A percentile compares a stretch with the other conserved stretches of the same genome.
phyloP scores from a whole-genome alignment of 2,113 vertebrate species.

The Tragelaphus scriptus region DNA sequence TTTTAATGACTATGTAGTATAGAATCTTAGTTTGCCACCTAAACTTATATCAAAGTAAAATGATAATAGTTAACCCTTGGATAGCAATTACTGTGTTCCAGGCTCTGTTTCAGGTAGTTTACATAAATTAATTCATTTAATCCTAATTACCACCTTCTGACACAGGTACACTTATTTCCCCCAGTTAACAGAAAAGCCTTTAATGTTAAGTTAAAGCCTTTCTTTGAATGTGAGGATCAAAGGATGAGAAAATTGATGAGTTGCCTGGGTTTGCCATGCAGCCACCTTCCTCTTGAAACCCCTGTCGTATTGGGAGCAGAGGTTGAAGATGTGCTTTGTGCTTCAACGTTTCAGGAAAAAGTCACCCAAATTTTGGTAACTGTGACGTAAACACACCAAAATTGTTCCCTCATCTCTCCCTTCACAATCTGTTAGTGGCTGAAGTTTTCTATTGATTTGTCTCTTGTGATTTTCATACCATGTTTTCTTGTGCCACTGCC shows the following conservation, averaged over 20 bases:
- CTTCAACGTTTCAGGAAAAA: not conserved
- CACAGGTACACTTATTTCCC: not conserved
- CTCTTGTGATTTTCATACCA: not conserved
- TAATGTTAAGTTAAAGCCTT: not conserved
- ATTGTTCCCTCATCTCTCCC: not conserved
- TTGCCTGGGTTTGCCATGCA: not conserved
- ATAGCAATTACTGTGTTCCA: not conserved
- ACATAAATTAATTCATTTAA: not conserved
- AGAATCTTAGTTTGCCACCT: not conserved
- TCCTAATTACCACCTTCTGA: not conserved
- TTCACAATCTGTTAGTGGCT: not conserved
- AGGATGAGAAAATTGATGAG: not conserved
- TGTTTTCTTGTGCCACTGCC: not conserved
- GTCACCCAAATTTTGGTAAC: not conserved
- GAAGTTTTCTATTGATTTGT: not conserved
- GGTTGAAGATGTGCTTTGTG: not conserved
- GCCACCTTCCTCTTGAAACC: not conserved
- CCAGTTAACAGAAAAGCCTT: not conserved
- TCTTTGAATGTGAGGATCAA: not conserved
- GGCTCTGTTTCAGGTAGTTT: not conserved
- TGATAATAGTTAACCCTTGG: not conserved
- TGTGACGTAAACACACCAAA: not conserved
- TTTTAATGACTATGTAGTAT: not conserved
- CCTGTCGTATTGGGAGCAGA: not conserved
- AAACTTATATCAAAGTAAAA: not conserved